These are phyloP conservation scores for Gulo gulo DNA, from an alignment of 2,113 vertebrate species.

Conservation along the genomic window DNA sequence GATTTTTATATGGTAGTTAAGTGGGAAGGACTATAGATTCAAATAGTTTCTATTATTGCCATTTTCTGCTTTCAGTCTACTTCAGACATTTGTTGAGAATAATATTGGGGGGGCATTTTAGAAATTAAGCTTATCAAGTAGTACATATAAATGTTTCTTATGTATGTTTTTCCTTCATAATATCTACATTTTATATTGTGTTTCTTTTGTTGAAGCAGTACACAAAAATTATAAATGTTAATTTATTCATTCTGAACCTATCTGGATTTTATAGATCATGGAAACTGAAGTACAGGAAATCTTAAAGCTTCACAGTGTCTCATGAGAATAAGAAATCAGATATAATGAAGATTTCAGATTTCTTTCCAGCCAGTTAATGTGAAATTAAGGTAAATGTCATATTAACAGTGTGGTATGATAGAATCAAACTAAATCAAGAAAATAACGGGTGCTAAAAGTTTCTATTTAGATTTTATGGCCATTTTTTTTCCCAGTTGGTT, in stretches of 20 bases:
- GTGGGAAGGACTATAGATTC: not conserved
- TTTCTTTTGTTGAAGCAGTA: not conserved
- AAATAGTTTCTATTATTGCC: not conserved
- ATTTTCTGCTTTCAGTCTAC: not conserved
- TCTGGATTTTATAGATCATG: conserved; percentile 19
- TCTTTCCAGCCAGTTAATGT: not conserved
- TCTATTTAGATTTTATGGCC: not conserved
- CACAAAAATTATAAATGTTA: conserved; percentile 29
- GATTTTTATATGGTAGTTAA: not conserved
- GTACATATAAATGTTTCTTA: not conserved
- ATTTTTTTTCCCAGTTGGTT: not conserved
- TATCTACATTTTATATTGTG: not conserved
- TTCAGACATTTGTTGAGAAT: not conserved
- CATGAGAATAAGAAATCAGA: conserved; percentile 14
- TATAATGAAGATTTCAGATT: not conserved
- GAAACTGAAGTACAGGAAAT: not conserved
- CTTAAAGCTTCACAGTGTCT: not conserved
- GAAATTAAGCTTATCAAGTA: conserved; percentile 24
- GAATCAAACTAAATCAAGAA: not conserved
- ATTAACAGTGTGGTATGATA: not conserved
- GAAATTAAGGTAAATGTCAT: conserved; percentile 20
- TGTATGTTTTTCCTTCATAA: not conserved
- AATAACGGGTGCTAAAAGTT: not conserved
- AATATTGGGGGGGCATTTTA: not conserved
- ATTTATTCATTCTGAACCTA: conserved; percentile 27